These are phyloP conservation scores for Liparis tanakae DNA, from an alignment of 2,797 vertebrate species.

Conservation along the genomic window DNA sequence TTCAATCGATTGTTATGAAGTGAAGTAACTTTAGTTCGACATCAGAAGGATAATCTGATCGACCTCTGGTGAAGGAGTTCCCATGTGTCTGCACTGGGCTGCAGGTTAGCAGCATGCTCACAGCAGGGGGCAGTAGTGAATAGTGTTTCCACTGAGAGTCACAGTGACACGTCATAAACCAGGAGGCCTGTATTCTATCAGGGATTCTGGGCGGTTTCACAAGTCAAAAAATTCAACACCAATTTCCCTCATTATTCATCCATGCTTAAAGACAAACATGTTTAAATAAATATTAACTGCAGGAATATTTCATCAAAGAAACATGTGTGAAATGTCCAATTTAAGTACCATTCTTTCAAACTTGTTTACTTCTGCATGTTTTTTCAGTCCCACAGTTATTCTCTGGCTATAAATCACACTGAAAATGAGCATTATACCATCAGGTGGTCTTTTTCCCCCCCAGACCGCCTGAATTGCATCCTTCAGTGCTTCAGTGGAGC, in stretches of 20 bases:
- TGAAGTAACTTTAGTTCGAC: neutral
- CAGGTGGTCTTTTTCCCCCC: conserved; percentile 39
- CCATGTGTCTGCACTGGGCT: neutral
- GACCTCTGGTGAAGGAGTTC: neutral
- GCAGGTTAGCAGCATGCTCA: conserved; percentile 14
- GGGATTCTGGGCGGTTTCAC: conserved; percentile 48
- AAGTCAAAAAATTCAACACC: conserved; percentile 3
- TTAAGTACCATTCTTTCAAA: neutral
- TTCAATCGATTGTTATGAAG: neutral
- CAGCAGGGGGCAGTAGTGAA: conserved; percentile 81
- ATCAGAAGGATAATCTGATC: neutral
- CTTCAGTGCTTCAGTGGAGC: conserved; percentile 53
- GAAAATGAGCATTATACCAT: conserved; percentile 43
- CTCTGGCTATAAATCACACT: conserved; percentile 36
- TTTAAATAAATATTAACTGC: neutral
- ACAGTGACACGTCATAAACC: neutral
- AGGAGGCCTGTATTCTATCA: conserved; percentile 12
- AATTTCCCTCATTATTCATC: neutral
- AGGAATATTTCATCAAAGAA: neutral
- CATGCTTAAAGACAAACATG: neutral
- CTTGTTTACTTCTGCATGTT: conserved; percentile 10
- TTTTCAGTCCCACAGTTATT: conserved; percentile 24
- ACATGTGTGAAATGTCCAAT: conserved; percentile 5
- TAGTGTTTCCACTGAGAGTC: conserved; percentile 41
- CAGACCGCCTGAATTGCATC: conserved; percentile 56